Evolutionary conservation across 2,797 vertebrate species (phyloP).

Genomic region (Sebastes minor): DNA sequence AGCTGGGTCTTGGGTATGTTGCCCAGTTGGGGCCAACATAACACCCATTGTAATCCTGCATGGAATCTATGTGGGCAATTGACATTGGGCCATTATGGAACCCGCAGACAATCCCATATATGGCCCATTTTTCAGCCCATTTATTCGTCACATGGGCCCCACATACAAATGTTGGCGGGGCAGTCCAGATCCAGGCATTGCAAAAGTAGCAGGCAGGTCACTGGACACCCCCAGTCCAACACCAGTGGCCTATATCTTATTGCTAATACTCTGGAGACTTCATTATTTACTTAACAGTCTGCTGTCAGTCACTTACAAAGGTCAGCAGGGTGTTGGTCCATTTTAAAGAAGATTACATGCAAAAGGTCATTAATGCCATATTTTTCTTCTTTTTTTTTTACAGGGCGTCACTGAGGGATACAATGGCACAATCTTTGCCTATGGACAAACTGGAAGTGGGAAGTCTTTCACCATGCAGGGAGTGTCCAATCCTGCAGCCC

Average conservation of each 20-base stretch:
- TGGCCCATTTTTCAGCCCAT: too few relatives aligned
- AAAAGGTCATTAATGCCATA: neutral
- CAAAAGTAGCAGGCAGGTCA: slow-evolving; percentile 32
- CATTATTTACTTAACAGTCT: slow-evolving; percentile 50
- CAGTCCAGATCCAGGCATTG: neutral
- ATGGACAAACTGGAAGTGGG: slow-evolving; percentile 92
- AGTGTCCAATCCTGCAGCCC: slow-evolving; percentile 76
- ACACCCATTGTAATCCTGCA: too few relatives aligned
- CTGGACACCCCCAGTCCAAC: slow-evolving; percentile 50
- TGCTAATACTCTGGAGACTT: slow-evolving; percentile 39
- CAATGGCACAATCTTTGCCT: slow-evolving; percentile 93
- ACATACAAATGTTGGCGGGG: too few relatives aligned
- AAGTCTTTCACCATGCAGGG: slow-evolving; percentile 96
- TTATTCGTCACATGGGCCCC: too few relatives aligned
- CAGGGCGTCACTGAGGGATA: slow-evolving; percentile 92
- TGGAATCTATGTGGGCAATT: too few relatives aligned
- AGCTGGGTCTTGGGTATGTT: too few relatives aligned
- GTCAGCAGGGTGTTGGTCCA: neutral
- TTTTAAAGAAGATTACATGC: neutral
- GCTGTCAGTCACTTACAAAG: slow-evolving; percentile 23
- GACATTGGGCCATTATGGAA: too few relatives aligned
- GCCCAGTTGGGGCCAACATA: too few relatives aligned
- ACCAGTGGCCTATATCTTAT: slow-evolving; percentile 41
- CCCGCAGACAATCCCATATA: too few relatives aligned
- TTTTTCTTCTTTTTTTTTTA: neutral